A percentile compares a stretch with the other conserved stretches of the same genome.
Conservation (phyloP, 2,113 vertebrate species). For the Phylloscopus whistleri region DNA sequence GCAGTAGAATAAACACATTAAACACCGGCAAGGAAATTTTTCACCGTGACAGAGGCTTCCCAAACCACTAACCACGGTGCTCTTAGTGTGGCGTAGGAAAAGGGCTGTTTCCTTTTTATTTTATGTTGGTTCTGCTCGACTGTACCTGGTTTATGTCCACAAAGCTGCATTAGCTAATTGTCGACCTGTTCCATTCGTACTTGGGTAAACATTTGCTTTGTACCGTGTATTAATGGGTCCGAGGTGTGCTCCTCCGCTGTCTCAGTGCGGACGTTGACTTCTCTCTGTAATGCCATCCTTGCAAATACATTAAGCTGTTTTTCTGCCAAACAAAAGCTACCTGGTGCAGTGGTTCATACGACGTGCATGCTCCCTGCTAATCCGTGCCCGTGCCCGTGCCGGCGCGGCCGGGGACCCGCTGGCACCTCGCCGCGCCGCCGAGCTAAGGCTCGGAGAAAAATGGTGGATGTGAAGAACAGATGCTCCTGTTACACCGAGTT, state of each 20-base stretch:
- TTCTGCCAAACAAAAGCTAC: slow-evolving; percentile 69
- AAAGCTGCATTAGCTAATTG: slow-evolving; percentile 76
- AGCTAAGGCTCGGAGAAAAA: background rate
- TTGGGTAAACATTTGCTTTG: slow-evolving; percentile 74
- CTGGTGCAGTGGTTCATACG: slow-evolving; percentile 36
- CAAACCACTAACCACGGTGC: slow-evolving; percentile 50
- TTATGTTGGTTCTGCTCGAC: slow-evolving; percentile 68
- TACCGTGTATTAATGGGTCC: slow-evolving; percentile 68
- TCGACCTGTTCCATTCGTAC: slow-evolving; percentile 68
- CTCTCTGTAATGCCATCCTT: slow-evolving; percentile 67
- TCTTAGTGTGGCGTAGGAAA: slow-evolving; percentile 51
- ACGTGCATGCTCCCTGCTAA: background rate
- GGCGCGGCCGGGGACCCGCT: background rate
- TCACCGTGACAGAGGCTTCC: slow-evolving; percentile 57
- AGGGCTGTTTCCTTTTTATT: slow-evolving; percentile 67
- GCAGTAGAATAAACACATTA: slow-evolving; percentile 32
- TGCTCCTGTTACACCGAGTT: slow-evolving; percentile 44
- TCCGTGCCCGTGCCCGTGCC: background rate
- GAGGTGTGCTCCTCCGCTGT: slow-evolving; percentile 73
- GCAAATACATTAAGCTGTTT: slow-evolving; percentile 68
- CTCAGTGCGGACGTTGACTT: slow-evolving; percentile 56
- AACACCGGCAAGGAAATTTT: slow-evolving; percentile 37
- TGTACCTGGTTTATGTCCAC: slow-evolving; percentile 77
- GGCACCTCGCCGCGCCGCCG: background rate
- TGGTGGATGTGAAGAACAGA: slow-evolving; percentile 39